phyloP scores from a whole-genome alignment of 2,888 invertebrate species.

The Lepidocyrtinus sp. region DNA sequence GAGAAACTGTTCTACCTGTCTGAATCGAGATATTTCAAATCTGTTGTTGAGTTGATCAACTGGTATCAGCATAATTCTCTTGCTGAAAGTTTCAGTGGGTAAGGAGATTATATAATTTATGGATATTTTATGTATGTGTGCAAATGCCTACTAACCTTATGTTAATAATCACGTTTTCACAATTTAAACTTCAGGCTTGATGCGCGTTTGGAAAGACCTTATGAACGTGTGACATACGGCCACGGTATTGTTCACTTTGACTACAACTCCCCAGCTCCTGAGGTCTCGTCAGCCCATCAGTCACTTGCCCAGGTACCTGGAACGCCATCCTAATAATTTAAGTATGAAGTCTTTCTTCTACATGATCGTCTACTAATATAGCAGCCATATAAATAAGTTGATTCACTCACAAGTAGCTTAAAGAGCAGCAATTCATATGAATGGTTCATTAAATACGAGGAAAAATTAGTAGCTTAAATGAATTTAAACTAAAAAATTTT shows the following conservation, averaged over 20 bases:
- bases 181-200: slow-evolving; percentile 82
- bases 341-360: neutral
- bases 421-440: too few species aligned
- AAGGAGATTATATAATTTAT: slow-evolving; percentile 70
- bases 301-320: slow-evolving; percentile 64
- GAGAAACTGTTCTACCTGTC: slow-evolving; percentile 86
- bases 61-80: slow-evolving; percentile 94
- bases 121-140: too few species aligned
- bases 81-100: slow-evolving; percentile 93
- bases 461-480: too few species aligned
- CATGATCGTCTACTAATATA: too few species aligned
- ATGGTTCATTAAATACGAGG: too few species aligned
- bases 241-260: slow-evolving; percentile 76
- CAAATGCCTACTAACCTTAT: too few species aligned
- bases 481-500: too few species aligned
- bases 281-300: slow-evolving; percentile 71
- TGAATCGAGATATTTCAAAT: slow-evolving; percentile 90
- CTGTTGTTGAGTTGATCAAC: slow-evolving; percentile 91
- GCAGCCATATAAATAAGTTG: too few species aligned
- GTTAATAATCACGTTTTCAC: too few species aligned
- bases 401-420: too few species aligned
- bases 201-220: slow-evolving; percentile 87
- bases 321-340: slow-evolving; percentile 64
- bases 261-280: slow-evolving; percentile 82
- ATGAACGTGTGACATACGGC: slow-evolving; percentile 80